Evolutionary conservation across 2,797 vertebrate species (phyloP).

Genomic region (Toxotes lorentzi): DNA sequence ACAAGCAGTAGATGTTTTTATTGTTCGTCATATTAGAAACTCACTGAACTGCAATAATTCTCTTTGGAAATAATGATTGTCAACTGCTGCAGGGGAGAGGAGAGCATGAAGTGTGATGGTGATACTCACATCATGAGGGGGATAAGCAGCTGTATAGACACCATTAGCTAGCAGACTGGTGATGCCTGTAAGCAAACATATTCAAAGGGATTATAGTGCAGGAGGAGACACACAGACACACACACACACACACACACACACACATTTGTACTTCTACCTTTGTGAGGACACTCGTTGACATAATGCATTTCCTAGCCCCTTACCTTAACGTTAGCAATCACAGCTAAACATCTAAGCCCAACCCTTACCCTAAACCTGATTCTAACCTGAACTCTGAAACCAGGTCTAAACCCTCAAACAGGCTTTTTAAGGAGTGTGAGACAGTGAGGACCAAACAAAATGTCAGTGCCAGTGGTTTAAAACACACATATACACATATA

Average conservation of each 20-base stretch:
- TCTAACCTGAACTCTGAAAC: too few relatives aligned
- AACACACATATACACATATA: too few relatives aligned
- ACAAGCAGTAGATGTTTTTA: background rate
- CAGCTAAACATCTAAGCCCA: too few relatives aligned
- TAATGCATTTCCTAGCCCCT: too few relatives aligned
- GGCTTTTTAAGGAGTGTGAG: too few relatives aligned
- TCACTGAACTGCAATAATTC: background rate
- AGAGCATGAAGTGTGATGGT: background rate
- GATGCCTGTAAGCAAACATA: slow-evolving; percentile 87
- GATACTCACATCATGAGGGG: slow-evolving; percentile 94
- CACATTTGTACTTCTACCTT: too few relatives aligned
- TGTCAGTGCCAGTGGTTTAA: too few relatives aligned
- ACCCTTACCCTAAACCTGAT: too few relatives aligned
- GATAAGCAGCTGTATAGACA: slow-evolving; percentile 92
- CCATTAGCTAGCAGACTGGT: slow-evolving; percentile 93
- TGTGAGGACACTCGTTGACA: too few relatives aligned
- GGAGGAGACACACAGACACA: background rate
- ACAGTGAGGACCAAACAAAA: too few relatives aligned
- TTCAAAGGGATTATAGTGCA: slow-evolving; percentile 20
- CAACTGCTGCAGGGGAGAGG: background rate
- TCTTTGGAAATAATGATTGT: background rate
- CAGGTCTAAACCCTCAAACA: too few relatives aligned
- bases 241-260: background rate
- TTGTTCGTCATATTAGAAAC: background rate
- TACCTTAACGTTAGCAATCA: too few relatives aligned